Percentiles rank a stretch among this genome's conserved stretches.
Conservation (phyloP, 2,797 vertebrate genomes). For the Naso thynnoides region DNA sequence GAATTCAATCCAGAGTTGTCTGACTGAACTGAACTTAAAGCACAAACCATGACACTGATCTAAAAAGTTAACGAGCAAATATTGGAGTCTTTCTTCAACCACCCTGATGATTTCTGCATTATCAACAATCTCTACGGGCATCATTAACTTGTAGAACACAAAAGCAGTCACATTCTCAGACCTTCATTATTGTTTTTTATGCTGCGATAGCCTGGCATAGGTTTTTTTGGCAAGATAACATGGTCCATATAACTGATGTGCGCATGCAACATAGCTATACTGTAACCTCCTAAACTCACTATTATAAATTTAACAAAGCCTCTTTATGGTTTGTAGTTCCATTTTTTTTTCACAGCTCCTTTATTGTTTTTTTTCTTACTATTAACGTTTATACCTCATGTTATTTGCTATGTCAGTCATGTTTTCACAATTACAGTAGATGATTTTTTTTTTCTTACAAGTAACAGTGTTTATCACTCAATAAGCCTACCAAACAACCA, state of each 20-base stretch:
- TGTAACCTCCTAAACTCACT: neutral
- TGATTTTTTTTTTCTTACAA: too few species aligned
- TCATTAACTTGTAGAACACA: neutral
- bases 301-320: neutral
- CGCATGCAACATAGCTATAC: neutral
- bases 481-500: neutral
- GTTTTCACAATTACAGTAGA: too few species aligned
- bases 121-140: neutral
- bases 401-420: too few species aligned
- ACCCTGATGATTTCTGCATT: neutral
- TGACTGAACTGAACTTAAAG: too few species aligned
- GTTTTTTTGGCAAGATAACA: too few species aligned
- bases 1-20: too few species aligned
- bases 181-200: neutral
- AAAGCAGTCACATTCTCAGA: neutral
- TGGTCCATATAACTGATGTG: neutral
- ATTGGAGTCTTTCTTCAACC: neutral
- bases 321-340: neutral
- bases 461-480: too few species aligned
- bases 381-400: too few species aligned
- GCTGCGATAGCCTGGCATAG: neutral
- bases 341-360: too few species aligned
- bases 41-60: too few species aligned
- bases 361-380: too few species aligned
- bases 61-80: too few species aligned